Base-by-base conservation (phyloP, 2,888 invertebrate species). In the Calameuta pallipes region DNA sequence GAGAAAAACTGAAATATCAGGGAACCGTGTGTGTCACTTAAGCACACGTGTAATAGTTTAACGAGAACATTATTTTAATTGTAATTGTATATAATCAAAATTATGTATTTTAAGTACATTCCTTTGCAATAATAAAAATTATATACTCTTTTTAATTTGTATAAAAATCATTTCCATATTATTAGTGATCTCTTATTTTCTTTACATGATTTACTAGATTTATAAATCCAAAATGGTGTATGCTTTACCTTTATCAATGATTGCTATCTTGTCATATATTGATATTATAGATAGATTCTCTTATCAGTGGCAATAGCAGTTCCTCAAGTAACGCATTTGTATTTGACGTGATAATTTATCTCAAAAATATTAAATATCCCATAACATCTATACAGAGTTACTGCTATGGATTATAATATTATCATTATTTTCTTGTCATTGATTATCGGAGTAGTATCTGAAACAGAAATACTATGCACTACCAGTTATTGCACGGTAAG, bases 401-500 rank as follows among this genome's bases (percentile, higher is more conserved):
- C 23, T 23, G 9, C 41, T 56, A 75, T 76, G 71, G 35, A 56
- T n/a, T 76, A 75, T 73, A 68, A 78, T 56, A 69, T 73, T 13
- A 69, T 77, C 3, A 71, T 73, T 33, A 34, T 80, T 34, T 75
- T 37, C n/a, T 33, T 68, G 15, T 37, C 34, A 34, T 70, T 77
- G 36, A 36, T 31, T 30, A 41, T 73, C n/a, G 34, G 41, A 75
- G 31, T 35, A 71, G 33, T 56, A 15, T 74, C 78, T 23, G 74
- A 35, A 4, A n/a, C 37, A 80, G 74, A 80, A 30, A 74, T 73
- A 69, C 75, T 68, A 31, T 78, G 78, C 31, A 78, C 78, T 35
- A 69, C 71, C 56, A 68, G 73, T 4, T 78, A 76, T 76, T 78
- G 78, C 23, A 73, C 34, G 76, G 78, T 78, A 56, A 76, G 76